Base-by-base conservation (phyloP, 2,888 invertebrate genomes). In the Apeira syringaria region DNA sequence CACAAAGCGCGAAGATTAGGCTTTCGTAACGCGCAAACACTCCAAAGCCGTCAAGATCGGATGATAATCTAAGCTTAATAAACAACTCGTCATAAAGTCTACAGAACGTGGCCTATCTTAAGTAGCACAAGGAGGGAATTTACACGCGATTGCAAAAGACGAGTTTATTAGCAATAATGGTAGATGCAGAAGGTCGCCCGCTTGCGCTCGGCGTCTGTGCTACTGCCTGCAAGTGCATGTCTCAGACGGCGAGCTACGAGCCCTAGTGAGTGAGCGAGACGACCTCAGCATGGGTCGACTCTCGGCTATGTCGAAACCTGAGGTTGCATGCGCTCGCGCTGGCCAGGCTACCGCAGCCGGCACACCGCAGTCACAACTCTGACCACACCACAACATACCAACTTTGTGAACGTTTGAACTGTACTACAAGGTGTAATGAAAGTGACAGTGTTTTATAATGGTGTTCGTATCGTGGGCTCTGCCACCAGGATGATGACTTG, bases 141-240 rank as follows among this genome's bases (percentile, higher is more conserved):
- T 67, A 63, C 59, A 61, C 59, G 59, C 64, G 66, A 73, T 88
- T 87, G 82, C 84, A 79, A 82, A 84, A 87, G 61, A 65, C 65
- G 58, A 66, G 68, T 72, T 79, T 80, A 81, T 82, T 80, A 84
- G 81, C 81, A 84, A 85, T 82, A 82, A 80, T 77, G 72, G 79
- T 80, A 70, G 72, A 68, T 64, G 67, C 67, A 69, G 83, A 87
- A 88, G 88, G 88, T 85, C 85, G 72, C 51, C 83, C 71, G 74
- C 71, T 81, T 72, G 69, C 69, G 61, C 61, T 63, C 59, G 44
- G 42, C 36, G 56, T 9, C 31, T 22, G 9, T 46, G 42, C 57
- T 61, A 56, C 15, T 15, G 15, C 68, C 63, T 73, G 68, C 71
- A 73, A 69, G 56, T 61, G 57, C 57, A 57, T 12, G 59, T 82